phyloP scores from a whole-genome alignment of 2,113 vertebrate genomes.

The Tetraodon nigroviridis region DNA sequence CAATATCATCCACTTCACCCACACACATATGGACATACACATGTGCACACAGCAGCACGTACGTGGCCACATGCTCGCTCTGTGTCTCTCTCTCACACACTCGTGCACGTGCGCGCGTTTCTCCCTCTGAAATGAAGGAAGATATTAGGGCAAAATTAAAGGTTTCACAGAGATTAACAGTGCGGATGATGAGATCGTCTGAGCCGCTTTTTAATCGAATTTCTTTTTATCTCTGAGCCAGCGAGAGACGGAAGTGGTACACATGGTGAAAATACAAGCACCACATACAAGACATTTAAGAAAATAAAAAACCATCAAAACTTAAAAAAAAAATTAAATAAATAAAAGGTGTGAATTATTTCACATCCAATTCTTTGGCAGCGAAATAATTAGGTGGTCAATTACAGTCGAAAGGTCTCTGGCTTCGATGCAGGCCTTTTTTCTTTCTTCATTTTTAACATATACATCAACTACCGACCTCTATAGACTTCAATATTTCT shows the following conservation, averaged over 20 bases:
- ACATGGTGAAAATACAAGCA: conserved; percentile 29
- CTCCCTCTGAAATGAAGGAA: conserved; percentile 48
- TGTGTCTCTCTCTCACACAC: conserved; percentile 11
- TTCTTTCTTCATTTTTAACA: conserved; percentile 51
- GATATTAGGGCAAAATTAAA: conserved; percentile 69
- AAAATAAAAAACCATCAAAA: conserved; percentile 6
- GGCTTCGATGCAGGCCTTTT: conserved; percentile 65
- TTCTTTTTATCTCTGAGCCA: conserved; percentile 56
- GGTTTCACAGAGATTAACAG: conserved; percentile 69
- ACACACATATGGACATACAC: conserved; percentile 75
- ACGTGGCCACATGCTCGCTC: conserved; percentile 48
- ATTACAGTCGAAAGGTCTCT: conserved; percentile 55
- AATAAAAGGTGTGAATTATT: conserved; percentile 42
- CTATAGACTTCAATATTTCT: conserved; percentile 57
- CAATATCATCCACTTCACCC: conserved; percentile 77
- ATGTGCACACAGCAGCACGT: conserved; percentile 65
- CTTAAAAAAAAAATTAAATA: conserved; percentile 4
- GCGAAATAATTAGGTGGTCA: conserved; percentile 51
- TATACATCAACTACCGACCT: conserved; percentile 42
- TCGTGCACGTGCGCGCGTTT: not conserved
- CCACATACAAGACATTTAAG: conserved; percentile 20
- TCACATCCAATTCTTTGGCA: conserved; percentile 35
- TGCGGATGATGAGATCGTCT: conserved; percentile 67
- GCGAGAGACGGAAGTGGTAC: conserved; percentile 40
- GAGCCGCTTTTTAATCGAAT: conserved; percentile 62